Percentiles rank a stretch among this genome's conserved stretches.
These are phyloP conservation scores for Stylophora pistillata DNA, from an alignment of 64 coral and sea anemone species.

Conservation along the genomic window DNA sequence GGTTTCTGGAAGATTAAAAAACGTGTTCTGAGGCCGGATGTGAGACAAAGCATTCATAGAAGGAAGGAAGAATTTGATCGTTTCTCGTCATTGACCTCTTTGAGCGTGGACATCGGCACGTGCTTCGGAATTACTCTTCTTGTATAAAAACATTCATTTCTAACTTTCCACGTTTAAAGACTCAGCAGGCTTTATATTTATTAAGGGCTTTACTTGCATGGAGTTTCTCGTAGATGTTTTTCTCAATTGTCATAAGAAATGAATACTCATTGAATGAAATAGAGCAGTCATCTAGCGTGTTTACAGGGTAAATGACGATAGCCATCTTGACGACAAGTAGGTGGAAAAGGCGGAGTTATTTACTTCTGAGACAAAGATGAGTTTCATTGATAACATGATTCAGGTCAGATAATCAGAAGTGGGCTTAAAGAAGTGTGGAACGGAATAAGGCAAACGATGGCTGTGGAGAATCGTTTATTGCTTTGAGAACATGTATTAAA, in stretches of 20 bases:
- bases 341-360: conserved; percentile 38
- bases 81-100: conserved; percentile 25
- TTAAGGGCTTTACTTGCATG: neutral
- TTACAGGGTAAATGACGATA: conserved; percentile 15
- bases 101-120: conserved; percentile 17
- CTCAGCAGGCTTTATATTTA: neutral
- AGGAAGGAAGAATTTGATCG: conserved; percentile 15
- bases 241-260: conserved; percentile 4
- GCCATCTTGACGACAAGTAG: conserved; percentile 54
- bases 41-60: neutral
- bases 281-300: neutral
- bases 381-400: conserved; percentile 53
- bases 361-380: conserved; percentile 32
- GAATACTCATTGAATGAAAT: conserved; percentile 4
- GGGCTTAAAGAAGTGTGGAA: conserved; percentile 49
- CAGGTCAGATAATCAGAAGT: conserved; percentile 40
- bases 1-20: neutral
- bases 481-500: conserved; percentile 7
- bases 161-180: neutral
- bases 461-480: conserved; percentile 40
- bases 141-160: neutral
- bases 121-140: neutral
- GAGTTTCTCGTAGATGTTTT: neutral
- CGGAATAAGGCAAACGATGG: conserved; percentile 23
- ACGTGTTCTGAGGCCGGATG: neutral